Conservation (phyloP, 2,797 vertebrate species). For the Otolemur crassicaudatus region DNA sequence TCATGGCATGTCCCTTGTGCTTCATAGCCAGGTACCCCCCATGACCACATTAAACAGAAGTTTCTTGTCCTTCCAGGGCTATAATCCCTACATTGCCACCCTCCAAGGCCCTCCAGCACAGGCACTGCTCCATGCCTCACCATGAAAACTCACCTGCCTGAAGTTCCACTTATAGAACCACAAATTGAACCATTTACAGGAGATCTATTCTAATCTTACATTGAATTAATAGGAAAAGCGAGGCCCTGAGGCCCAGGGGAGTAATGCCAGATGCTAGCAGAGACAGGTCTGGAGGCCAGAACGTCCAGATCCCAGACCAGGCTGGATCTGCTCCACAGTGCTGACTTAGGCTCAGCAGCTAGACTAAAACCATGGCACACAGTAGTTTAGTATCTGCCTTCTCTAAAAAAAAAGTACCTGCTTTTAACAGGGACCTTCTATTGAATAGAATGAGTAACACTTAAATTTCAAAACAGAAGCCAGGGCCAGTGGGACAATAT, state of each 20-base stretch:
- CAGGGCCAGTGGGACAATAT: neutral
- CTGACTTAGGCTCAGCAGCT: too few relatives aligned
- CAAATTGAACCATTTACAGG: neutral
- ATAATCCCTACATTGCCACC: too few relatives aligned
- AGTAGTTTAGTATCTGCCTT: neutral
- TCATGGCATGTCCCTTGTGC: neutral
- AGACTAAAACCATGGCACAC: neutral
- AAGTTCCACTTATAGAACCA: neutral
- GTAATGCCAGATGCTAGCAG: neutral
- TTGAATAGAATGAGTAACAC: constrained; percentile 9
- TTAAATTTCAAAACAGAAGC: constrained; percentile 42
- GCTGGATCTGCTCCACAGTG: neutral
- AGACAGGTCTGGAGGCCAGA: neutral
- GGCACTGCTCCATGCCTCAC: neutral
- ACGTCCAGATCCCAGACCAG: neutral
- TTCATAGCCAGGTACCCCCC: neutral
- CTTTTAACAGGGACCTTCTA: neutral
- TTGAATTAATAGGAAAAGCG: neutral
- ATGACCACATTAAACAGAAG: neutral
- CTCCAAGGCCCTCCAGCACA: neutral
- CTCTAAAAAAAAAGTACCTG: neutral
- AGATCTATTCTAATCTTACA: neutral
- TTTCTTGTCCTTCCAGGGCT: neutral
- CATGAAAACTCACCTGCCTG: neutral
- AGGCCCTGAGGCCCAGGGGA: neutral